Evolutionary conservation across 2,797 vertebrate genomes (phyloP).

Genomic region (Clarias pachynema): DNA sequence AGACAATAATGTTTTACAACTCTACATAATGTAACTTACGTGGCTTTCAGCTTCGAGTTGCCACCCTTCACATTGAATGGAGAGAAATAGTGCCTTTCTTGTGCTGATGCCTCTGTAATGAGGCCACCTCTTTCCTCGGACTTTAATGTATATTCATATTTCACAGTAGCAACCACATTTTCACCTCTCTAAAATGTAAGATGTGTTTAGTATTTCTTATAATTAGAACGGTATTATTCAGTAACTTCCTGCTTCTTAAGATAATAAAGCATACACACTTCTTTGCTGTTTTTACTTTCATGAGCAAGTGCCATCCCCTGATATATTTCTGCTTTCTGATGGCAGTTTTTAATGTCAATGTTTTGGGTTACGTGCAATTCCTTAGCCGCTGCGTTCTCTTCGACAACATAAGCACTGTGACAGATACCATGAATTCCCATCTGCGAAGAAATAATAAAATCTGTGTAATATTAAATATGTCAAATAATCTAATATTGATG

Average conservation of each 20-base stretch:
- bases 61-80: slow-evolving; percentile 80
- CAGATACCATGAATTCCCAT: slow-evolving; percentile 80
- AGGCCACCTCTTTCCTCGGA: slow-evolving; percentile 68
- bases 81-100: slow-evolving; percentile 78
- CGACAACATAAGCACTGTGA: slow-evolving; percentile 75
- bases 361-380: slow-evolving; percentile 72
- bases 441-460: slow-evolving; percentile 61
- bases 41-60: slow-evolving; percentile 71
- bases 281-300: slow-evolving; percentile 65
- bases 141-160: slow-evolving; percentile 78
- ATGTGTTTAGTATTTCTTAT: neutral
- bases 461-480: neutral
- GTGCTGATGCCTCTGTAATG: slow-evolving; percentile 72
- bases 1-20: neutral
- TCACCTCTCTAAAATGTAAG: slow-evolving; percentile 72
- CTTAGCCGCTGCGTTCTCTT: slow-evolving; percentile 68
- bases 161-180: slow-evolving; percentile 71
- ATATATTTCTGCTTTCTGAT: slow-evolving; percentile 71
- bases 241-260: neutral
- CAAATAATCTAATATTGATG: neutral
- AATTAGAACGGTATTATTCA: neutral
- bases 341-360: slow-evolving; percentile 78
- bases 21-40: slow-evolving; percentile 62
- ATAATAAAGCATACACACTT: slow-evolving; percentile 67
- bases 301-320: slow-evolving; percentile 74